Base-by-base conservation (phyloP, 1,140 invertebrate genomes). In the Macrobrachium rosenbergii region DNA sequence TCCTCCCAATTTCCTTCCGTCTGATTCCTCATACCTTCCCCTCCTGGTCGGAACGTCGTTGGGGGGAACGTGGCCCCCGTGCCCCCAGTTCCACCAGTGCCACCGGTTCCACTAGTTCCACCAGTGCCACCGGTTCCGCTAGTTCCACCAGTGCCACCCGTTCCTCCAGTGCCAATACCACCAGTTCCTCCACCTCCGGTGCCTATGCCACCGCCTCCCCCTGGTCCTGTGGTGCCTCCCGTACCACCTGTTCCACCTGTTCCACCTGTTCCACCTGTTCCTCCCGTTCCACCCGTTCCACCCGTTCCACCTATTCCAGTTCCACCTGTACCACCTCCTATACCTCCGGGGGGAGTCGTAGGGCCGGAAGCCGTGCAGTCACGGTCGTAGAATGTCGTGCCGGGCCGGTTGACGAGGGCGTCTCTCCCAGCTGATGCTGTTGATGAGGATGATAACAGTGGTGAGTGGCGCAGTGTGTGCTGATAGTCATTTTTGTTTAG, bases 331-430 rank as follows among this genome's bases (percentile, higher is more conserved):
- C 62, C 75, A 11, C 8, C 45, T n/a, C 76, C 76, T 10, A n/a
- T 59, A 59, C 43, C 83, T 21, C 82, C 67, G n/a, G 52, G 52
- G 7, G 52, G 52, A 8, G 52, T 52, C 7, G 52, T 52, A 12
- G 52, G 52, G 12, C 83, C 79, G 12, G 87, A 37, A 58, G 83
- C 82, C 58, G 91, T 89, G 80, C 93, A 93, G 84, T 91, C 91
- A 63, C 92, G 89, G 82, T 93, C 92, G 76, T 90, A 92, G 88
- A 92, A 93, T 10, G 91, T 91, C 0, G 93, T 92, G 17, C 92
- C 92, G 21, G 92, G 92, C 43, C 92, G 89, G 45, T 89, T 91
- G 82, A 92, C 91, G 16, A 90, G 82, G 12, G 90, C 92, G n/a
- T 90, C 92, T 37, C 92, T 91, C 23, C 91, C 91, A 52, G 90